phyloP scores from a whole-genome alignment of 2,113 vertebrate genomes.

The Sceloporus undulatus region DNA sequence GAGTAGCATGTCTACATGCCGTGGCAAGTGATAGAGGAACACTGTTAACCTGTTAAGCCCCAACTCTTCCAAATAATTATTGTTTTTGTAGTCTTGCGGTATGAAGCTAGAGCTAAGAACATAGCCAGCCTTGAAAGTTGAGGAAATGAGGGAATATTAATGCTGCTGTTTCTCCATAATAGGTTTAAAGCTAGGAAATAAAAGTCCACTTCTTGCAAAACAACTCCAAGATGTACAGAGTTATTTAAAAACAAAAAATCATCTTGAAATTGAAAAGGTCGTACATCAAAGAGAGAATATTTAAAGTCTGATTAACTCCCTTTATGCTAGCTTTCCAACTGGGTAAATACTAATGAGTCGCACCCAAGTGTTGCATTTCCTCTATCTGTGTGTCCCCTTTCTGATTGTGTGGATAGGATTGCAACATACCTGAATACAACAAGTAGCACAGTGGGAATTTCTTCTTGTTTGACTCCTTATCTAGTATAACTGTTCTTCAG shows the following conservation, averaged over 20 bases:
- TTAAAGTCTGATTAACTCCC: background rate
- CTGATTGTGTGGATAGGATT: background rate
- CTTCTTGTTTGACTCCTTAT: background rate
- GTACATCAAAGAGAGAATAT: no score
- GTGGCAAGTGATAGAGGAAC: background rate
- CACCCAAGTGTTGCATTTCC: background rate
- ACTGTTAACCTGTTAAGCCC: background rate
- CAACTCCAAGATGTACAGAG: no score
- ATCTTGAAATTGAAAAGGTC: background rate
- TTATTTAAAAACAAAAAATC: background rate
- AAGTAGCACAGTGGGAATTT: background rate
- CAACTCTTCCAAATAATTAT: background rate
- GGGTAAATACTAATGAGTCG: background rate
- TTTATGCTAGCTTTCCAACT: background rate
- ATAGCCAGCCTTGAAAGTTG: background rate
- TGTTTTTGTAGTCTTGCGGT: background rate
- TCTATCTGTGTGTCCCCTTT: background rate
- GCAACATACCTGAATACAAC: background rate
- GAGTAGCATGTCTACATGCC: background rate
- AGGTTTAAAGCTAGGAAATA: no score
- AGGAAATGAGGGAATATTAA: background rate
- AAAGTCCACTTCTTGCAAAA: no score
- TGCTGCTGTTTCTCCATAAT: background rate
- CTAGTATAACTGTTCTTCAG: no score
- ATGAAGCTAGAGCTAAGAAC: background rate